A percentile compares a stretch with the other conserved stretches of the same genome.
Evolutionary conservation across 1,140 invertebrate genomes (phyloP).

Genomic region (Drosophila micromelanica): DNA sequence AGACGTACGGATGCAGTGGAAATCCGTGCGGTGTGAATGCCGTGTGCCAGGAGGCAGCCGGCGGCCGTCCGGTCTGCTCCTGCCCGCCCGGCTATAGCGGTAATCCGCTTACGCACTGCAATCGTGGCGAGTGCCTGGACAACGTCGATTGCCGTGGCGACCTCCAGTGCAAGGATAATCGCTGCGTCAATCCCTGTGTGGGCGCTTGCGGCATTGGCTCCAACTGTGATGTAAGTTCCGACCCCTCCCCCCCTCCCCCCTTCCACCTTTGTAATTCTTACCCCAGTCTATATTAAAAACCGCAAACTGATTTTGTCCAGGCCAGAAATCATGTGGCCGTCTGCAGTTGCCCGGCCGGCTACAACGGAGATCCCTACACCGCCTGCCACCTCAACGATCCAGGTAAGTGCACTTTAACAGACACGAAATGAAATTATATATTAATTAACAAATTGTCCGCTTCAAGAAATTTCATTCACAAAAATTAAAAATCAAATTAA

Average conservation of each 20-base stretch:
- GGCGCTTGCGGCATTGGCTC: conserved; percentile 90
- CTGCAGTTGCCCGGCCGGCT: conserved; percentile 92
- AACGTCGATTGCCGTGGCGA: conserved; percentile 87
- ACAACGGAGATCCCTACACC: conserved; percentile 92
- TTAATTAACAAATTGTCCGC: too few relatives aligned
- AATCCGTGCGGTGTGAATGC: conserved; percentile 87
- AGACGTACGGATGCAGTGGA: conserved; percentile 74
- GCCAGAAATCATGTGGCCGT: conserved; percentile 92
- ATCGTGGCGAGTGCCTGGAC: conserved; percentile 87
- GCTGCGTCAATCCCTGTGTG: conserved; percentile 91
- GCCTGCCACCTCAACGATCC: conserved; percentile 87
- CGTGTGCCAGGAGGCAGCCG: conserved; percentile 87
- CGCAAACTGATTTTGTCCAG: conserved; percentile 79
- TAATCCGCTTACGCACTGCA: conserved; percentile 88
- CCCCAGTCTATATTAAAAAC: conserved; percentile 60
- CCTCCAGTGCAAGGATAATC: conserved; percentile 91
- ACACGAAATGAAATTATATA: too few relatives aligned
- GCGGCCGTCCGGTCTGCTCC: conserved; percentile 88
- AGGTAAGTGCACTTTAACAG: conserved; percentile 82
- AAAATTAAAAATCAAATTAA: too few relatives aligned
- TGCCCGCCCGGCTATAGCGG: conserved; percentile 90
- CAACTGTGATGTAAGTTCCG: conserved; percentile 87
- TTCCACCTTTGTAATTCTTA: conserved; percentile 34
- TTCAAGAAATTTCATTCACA: too few relatives aligned
- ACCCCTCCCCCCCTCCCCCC: too few relatives aligned